Percentiles rank a stretch among this genome's conserved stretches.
Conservation (phyloP, 2,888 invertebrate species). For the Hypercompe scribonia region DNA sequence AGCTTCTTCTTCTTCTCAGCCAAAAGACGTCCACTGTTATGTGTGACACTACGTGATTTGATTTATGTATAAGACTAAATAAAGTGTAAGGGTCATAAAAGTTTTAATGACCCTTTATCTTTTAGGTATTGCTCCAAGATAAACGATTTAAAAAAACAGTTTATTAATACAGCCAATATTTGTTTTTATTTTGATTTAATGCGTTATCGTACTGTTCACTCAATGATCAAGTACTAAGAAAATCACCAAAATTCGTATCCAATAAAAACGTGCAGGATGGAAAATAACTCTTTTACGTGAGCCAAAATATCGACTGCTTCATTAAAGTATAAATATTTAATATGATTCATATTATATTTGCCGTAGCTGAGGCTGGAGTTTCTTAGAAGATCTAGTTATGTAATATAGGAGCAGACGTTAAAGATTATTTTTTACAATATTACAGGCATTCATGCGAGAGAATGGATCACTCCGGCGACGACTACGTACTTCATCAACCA, state of each 20-base stretch:
- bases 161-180: neutral
- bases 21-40: too few species aligned
- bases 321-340: neutral
- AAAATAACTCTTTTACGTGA: too few species aligned
- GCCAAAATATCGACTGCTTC: neutral
- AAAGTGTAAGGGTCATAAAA: too few species aligned
- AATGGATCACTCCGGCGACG: constrained; percentile 91
- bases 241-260: neutral
- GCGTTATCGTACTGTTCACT: neutral
- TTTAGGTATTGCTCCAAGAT: too few species aligned
- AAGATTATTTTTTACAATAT: neutral
- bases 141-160: too few species aligned
- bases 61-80: too few species aligned
- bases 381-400: neutral
- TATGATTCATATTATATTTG: neutral
- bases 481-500: constrained; percentile 88
- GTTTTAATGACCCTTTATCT: too few species aligned
- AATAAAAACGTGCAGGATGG: too few species aligned
- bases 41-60: too few species aligned
- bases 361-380: neutral
- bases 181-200: neutral
- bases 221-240: neutral
- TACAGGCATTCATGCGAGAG: constrained; percentile 91
- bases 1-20: too few species aligned
- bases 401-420: neutral